Evolutionary conservation across 1,140 invertebrate genomes (phyloP).

Genomic region (Yoshiicerus persimilis): DNA sequence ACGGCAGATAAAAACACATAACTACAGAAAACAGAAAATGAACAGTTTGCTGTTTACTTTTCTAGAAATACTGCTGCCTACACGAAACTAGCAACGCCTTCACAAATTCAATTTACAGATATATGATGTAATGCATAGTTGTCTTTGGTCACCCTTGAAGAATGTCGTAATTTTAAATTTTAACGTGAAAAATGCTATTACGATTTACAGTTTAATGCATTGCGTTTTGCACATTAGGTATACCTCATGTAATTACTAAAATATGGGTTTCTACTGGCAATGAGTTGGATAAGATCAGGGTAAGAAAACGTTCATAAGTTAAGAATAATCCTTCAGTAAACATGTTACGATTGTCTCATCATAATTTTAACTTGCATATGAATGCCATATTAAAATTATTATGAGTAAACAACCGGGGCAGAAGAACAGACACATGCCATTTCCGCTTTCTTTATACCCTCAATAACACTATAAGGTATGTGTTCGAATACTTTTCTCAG

Average conservation of each 20-base stretch:
- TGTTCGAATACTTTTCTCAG: no score
- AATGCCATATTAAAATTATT: background rate
- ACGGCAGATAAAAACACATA: background rate
- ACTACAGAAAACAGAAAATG: background rate
- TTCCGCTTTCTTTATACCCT: background rate
- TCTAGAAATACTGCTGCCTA: background rate
- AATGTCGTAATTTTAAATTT: no score
- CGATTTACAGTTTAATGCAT: no score
- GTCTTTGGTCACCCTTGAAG: no score
- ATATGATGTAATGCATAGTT: no score
- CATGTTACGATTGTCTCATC: background rate
- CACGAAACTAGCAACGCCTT: background rate
- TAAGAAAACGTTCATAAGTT: no score
- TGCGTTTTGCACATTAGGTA: no score
- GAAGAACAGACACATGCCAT: background rate
- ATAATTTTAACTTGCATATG: background rate
- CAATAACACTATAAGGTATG: no score
- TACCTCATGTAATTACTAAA: no score
- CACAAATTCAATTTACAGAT: background rate
- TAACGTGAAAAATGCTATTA: no score
- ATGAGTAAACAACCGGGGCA: background rate
- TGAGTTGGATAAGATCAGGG: no score
- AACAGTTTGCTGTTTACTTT: background rate
- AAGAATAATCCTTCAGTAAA: background rate
- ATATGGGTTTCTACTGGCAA: no score